Base-by-base conservation (phyloP, 2,888 invertebrate genomes). In the Erpobdella octoculata region DNA sequence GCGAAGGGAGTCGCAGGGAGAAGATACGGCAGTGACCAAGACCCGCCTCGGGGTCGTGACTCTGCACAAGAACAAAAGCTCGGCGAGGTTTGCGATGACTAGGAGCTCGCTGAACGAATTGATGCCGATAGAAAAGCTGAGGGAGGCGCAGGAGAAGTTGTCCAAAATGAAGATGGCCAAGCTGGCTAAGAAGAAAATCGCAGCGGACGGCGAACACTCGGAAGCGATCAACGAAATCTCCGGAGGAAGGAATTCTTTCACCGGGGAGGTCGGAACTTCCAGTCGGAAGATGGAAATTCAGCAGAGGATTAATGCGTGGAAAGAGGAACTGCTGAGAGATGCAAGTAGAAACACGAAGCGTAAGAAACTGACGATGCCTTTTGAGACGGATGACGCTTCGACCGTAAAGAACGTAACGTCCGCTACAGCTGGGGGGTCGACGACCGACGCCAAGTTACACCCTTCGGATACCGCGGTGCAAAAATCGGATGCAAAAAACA, bases 291-390 rank as follows among this genome's bases (percentile, higher is more conserved):
- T 53, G 28, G 69, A 69, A n/a, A 69, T 69, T 33, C 69, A 58
- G 31, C 35, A 69, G 33, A 15, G 69, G n/a, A 69, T 69, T 18
- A 69, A 69, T 6, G 48, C 46, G 15, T 69, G 69, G 69, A 69
- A 69, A 46, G 33, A 58, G 31, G 69, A 69, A 35, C n/a, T 69
- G 58, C 18, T 69, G 28, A 69, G 31, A n/a, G 69, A 69, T 25
- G 33, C 58, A 35, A 58, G 25, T 25, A 69, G 3, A 46, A 36
- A 31, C 33, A 53, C 21, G 33, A 33, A 33, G 35, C 48, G 36
- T 21, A 48, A 35, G n/a, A 33, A 15, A 25, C 12, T 53, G 21
- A 28, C 21, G 21, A 9, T 53, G 18, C 5, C 53, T 53, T n/a
- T n/a, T n/a, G n/a, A n/a, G n/a, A n/a, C n/a, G n/a, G n/a, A n/a